phyloP scores from a whole-genome alignment of 2,888 invertebrate genomes.

The Lamproptera curius region DNA sequence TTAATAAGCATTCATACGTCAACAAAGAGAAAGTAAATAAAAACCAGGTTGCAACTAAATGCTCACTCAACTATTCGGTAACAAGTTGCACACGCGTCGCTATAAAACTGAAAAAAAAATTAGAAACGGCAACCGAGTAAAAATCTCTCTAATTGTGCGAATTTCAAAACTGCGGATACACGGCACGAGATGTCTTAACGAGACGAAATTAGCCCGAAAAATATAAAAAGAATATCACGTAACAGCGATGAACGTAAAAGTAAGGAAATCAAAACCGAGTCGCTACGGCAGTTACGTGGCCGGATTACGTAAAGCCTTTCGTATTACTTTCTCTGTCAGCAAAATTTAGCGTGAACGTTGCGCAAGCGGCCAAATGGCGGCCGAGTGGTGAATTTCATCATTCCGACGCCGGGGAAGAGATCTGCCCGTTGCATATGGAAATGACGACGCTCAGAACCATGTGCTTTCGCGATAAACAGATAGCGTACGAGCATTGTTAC shows the following conservation, averaged over 20 bases:
- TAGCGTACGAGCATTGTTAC: too few relatives aligned
- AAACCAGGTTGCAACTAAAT: background rate
- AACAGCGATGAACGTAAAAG: conserved; percentile 69
- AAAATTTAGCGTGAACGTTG: conserved; percentile 74
- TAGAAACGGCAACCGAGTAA: conserved; percentile 27
- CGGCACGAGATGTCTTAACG: conserved; percentile 38
- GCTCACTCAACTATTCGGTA: background rate
- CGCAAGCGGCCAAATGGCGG: conserved; percentile 71
- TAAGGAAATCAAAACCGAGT: conserved; percentile 75
- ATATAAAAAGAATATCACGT: conserved; percentile 51
- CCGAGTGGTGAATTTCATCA: conserved; percentile 75
- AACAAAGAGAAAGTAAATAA: background rate
- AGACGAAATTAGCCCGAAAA: conserved; percentile 53
- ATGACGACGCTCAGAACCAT: conserved; percentile 34
- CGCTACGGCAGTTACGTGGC: conserved; percentile 69
- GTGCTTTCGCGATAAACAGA: too few relatives aligned
- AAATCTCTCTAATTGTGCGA: conserved; percentile 12
- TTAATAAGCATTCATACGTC: too few relatives aligned
- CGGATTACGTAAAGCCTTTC: conserved; percentile 73
- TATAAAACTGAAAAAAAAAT: background rate
- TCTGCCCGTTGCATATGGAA: conserved; percentile 60
- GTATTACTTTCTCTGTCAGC: conserved; percentile 77
- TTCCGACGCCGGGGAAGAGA: conserved; percentile 62
- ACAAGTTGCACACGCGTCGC: background rate
- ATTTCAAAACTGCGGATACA: conserved; percentile 22